phyloP scores from a whole-genome alignment of 2,888 invertebrate genomes.

The Dasypolia templi region DNA sequence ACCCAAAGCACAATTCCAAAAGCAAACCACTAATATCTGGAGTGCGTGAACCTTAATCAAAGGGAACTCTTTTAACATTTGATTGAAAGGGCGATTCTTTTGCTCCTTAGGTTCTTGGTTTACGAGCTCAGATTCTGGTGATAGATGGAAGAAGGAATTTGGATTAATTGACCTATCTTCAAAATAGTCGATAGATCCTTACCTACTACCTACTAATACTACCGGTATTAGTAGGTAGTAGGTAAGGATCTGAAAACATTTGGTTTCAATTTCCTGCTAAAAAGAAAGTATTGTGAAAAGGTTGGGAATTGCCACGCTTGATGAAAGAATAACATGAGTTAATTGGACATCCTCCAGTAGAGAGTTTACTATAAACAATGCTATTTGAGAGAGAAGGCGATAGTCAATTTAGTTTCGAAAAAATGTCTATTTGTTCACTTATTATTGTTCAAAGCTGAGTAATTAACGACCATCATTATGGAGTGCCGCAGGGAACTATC shows the following conservation, averaged over 20 bases:
- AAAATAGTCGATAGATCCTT: slow-evolving; percentile 4
- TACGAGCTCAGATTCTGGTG: slow-evolving; percentile 44
- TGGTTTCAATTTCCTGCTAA: slow-evolving; percentile 34
- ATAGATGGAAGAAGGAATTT: slow-evolving; percentile 37
- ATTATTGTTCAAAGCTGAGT: slow-evolving; percentile 10
- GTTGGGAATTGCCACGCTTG: slow-evolving; percentile 12
- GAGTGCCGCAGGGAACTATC: slow-evolving; percentile 15
- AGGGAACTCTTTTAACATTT: slow-evolving; percentile 54
- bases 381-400: neutral
- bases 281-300: slow-evolving; percentile 17
- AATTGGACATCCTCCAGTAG: slow-evolving; percentile 19
- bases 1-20: no score
- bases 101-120: slow-evolving; percentile 39
- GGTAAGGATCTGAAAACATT: slow-evolving; percentile 21
- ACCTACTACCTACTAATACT: neutral
- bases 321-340: slow-evolving; percentile 48
- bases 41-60: slow-evolving; percentile 59
- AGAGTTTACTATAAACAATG: slow-evolving; percentile 1
- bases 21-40: slow-evolving; percentile 25
- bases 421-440: neutral
- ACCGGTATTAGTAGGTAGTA: neutral
- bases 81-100: slow-evolving; percentile 58
- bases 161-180: slow-evolving; percentile 35
- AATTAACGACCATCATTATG: slow-evolving; percentile 12
- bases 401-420: slow-evolving; percentile 12